Conservation (phyloP, 2,113 vertebrate genomes). For the Psettodes erumei region DNA sequence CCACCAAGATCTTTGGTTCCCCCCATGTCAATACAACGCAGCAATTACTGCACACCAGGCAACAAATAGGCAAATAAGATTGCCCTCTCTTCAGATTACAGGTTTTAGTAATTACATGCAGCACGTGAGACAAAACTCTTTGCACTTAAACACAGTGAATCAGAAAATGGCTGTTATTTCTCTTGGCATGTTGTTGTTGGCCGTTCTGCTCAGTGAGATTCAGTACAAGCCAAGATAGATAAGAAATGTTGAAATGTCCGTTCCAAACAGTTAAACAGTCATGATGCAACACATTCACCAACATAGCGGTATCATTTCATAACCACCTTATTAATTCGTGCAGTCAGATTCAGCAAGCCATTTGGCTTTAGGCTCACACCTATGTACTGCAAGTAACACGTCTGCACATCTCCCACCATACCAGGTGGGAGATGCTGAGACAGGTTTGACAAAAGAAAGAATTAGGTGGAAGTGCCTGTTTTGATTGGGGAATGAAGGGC, state of each 20-base stretch:
- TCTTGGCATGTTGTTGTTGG: constrained; percentile 62
- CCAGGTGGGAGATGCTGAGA: constrained; percentile 27
- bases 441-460: constrained; percentile 27
- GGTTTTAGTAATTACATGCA: constrained; percentile 38
- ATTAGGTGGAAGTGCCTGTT: constrained; percentile 40
- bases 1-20: constrained; percentile 21
- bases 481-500: constrained; percentile 33
- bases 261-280: constrained; percentile 34
- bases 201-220: constrained; percentile 37
- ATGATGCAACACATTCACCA: constrained; percentile 29
- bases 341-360: background rate
- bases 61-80: constrained; percentile 50
- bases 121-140: constrained; percentile 32
- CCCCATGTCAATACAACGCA: constrained; percentile 25
- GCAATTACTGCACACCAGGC: constrained; percentile 35
- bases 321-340: background rate
- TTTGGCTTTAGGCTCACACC: constrained; percentile 18
- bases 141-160: constrained; percentile 11
- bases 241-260: constrained; percentile 52
- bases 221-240: constrained; percentile 41
- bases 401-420: constrained; percentile 30
- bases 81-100: constrained; percentile 32
- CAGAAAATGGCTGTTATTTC: constrained; percentile 32
- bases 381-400: background rate
- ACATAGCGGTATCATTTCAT: background rate